Percentiles rank a stretch among this genome's conserved stretches.
These are phyloP conservation scores for Myodes glareolus DNA, from an alignment of 2,113 vertebrate species.

Conservation along the genomic window DNA sequence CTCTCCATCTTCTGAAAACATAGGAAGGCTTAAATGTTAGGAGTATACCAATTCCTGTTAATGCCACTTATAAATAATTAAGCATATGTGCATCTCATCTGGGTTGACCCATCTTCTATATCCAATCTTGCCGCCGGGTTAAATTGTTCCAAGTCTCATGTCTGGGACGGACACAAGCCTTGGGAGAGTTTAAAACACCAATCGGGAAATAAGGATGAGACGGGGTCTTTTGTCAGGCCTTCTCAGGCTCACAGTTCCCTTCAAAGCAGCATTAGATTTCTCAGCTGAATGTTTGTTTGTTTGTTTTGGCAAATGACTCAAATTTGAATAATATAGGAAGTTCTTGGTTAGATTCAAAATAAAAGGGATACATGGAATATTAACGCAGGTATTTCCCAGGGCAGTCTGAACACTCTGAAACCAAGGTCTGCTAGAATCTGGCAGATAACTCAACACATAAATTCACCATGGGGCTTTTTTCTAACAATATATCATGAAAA, in stretches of 20 bases:
- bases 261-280: constrained; percentile 39
- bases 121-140: background rate
- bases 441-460: constrained; percentile 28
- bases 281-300: background rate
- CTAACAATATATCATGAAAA: constrained; percentile 21
- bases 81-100: background rate
- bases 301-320: background rate
- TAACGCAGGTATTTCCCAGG: background rate
- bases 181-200: background rate
- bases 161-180: background rate
- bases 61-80: constrained; percentile 15
- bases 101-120: background rate
- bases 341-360: background rate
- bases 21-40: background rate
- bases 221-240: background rate
- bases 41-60: background rate
- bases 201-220: background rate
- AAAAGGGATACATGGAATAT: background rate
- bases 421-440: constrained; percentile 1
- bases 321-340: constrained; percentile 42
- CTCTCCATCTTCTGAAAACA: constrained; percentile 46
- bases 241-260: background rate
- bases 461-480: background rate
- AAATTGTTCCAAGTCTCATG: constrained; percentile 17
- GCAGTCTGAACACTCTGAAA: background rate